Evolutionary conservation across 2,113 vertebrate species (phyloP).

Genomic region (Calyptomena viridis): DNA sequence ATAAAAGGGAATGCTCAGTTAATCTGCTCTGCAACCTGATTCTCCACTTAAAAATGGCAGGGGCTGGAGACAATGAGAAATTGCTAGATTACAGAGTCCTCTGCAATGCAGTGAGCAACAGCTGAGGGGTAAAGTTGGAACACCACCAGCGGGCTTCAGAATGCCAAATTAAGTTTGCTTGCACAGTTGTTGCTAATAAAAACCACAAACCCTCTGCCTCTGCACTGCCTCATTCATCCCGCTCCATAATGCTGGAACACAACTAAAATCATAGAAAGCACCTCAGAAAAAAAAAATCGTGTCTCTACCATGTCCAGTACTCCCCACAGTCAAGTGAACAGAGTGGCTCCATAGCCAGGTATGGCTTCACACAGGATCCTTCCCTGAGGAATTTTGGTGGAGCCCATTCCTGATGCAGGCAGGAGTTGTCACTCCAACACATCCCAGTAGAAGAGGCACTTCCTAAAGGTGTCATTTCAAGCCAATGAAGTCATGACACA

Average conservation of each 20-base stretch:
- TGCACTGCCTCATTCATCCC: background rate
- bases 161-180: constrained; percentile 48
- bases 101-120: constrained; percentile 52
- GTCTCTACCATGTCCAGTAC: background rate
- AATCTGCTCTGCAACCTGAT: background rate
- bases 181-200: constrained; percentile 63
- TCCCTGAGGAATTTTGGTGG: background rate
- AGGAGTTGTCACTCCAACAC: background rate
- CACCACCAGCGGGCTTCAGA: background rate
- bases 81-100: background rate
- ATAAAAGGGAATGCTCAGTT: constrained; percentile 30
- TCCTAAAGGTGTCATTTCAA: constrained; percentile 17
- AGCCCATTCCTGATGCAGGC: background rate
- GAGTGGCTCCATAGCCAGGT: background rate
- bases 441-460: constrained; percentile 30
- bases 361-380: background rate
- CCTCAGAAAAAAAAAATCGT: background rate
- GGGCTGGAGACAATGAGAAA: constrained; percentile 52
- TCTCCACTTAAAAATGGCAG: constrained; percentile 18
- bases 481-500: constrained; percentile 34
- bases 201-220: constrained; percentile 5
- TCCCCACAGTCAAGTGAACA: background rate
- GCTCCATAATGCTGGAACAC: background rate
- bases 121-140: constrained; percentile 61
- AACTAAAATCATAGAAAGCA: background rate